Conservation (phyloP, 1,140 invertebrate genomes). For the Geopemphigus sp. region DNA sequence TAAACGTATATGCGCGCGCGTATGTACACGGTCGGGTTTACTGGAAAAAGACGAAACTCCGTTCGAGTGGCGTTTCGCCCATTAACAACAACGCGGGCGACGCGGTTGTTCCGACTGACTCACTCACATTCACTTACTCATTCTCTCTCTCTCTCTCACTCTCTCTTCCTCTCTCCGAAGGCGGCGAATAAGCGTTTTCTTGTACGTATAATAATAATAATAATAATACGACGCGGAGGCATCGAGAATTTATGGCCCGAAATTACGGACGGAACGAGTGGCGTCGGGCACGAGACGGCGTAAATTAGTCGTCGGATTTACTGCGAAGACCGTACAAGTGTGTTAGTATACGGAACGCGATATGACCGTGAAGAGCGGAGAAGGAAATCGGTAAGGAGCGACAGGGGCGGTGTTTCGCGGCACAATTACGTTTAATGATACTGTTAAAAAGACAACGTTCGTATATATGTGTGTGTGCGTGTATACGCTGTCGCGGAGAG, state of each 20-base stretch:
- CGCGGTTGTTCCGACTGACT: too few species aligned
- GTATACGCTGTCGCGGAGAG: neutral
- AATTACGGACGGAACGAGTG: slow-evolving; percentile 8
- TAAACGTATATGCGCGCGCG: too few species aligned
- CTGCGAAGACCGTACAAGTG: neutral
- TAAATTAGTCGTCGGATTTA: slow-evolving; percentile 37
- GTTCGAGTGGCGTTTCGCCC: slow-evolving; percentile 30
- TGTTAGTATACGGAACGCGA: neutral
- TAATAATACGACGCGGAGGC: too few species aligned
- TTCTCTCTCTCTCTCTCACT: too few species aligned
- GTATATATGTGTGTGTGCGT: too few species aligned
- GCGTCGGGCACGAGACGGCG: neutral
- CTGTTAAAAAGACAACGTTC: slow-evolving; percentile 37
- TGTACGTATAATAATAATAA: neutral
- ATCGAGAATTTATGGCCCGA: slow-evolving; percentile 36
- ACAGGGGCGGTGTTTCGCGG: neutral
- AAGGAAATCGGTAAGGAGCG: neutral
- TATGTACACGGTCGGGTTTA: neutral
- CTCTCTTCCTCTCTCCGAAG: too few species aligned
- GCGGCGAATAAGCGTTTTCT: slow-evolving; percentile 28
- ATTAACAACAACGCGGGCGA: slow-evolving; percentile 16
- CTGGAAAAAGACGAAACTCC: slow-evolving; percentile 1
- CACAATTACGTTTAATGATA: slow-evolving; percentile 30
- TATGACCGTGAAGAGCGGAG: neutral
- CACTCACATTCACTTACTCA: too few species aligned